Evolutionary conservation across 2,113 vertebrate species (phyloP), one percentile per base, ranked within the genome.

Genomic region (Vanacampus margaritifer): DNA sequence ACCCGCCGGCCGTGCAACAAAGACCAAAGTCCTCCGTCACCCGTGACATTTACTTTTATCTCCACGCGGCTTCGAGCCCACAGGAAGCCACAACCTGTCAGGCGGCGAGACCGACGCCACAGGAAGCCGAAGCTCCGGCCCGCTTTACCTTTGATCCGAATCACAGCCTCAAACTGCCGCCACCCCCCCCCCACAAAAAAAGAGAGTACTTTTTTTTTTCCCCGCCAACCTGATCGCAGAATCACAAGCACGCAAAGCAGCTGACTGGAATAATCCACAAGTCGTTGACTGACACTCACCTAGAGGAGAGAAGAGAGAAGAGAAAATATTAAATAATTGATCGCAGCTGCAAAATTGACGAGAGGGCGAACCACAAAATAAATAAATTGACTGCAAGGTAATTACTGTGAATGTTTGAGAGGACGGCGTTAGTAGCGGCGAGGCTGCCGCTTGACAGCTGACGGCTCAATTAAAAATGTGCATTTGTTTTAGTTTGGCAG

Each of bases 231-330:
- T 89, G 82, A 78, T 74, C 60, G 79, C 56, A 66, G 81, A 85
- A 69, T 76, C 84, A 65, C 28, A 83, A 60, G 81, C 69, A 10
- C 65, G 82, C 45, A 74, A 75, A 73, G 70, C 63, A 63, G 75
- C 74, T 62, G 76, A 80, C 75, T 63, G 74, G 65, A 83, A 84
- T 79, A 81, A 76, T 85, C 85, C 84, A 68, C 76, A 67, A 1
- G 53, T 21, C 74, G 85, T 68, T 77, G 74, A 79, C 66, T 79
- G 86, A 87, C 84, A 88, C 89, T 89, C 82, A 90, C 89, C 89
- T 90, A 58, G 32, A 83, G 73, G 79, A 84, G 69, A 78, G 24
- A 43, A 69, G 69, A 76, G 1, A 72, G 65, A 65, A 78, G 51
- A 65, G 69, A 78, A 37, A 53, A 73, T n/a, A 65, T 75, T 76